Base-by-base conservation (phyloP, 2,797 vertebrate species). In the Philypnodon macrostomus region DNA sequence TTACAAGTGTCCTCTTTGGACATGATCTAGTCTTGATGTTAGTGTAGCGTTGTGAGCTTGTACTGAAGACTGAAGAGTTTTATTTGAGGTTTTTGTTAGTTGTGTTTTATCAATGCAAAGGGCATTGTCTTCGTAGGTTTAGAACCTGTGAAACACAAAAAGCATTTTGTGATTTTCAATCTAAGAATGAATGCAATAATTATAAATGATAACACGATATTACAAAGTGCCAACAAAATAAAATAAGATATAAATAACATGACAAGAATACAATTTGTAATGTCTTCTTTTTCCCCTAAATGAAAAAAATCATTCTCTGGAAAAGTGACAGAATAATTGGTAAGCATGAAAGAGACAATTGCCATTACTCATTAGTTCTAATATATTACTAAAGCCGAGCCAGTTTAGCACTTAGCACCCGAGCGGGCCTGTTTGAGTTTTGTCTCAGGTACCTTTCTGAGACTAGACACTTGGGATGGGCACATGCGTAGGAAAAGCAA, bases 351-450 rank as follows among this genome's bases (percentile, higher is more conserved):
- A n/a, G n/a, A n/a, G n/a, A n/a, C n/a, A 90, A 85, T 92, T 94
- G 93, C 92, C 94, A 92, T 83, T 87, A 80, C 79, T 70, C 83
- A 91, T 94, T 94, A 95, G 77, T 93, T 93, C 88, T 89, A 88
- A 84, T 79, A 85, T 79, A 84, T 85, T 73, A 88, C 79, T n/a
- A n/a, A 85, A 88, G 79, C 30, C 64, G 61, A 83, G 88, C 82
- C 73, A 12, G 15, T 18, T 27, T 79, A 45, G 54, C 79, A 85
- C 77, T 54, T 32, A 54, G 87, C 93, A 94, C 93, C 94, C 94
- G 94, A 91, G 88, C 86, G 75, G 77, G 59, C 64, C 66, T 35
- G 5, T 51, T 40, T 16, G 44, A 37, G 63, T 75, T 77, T 13
- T 49, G 67, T n/a, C n/a, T n/a, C n/a, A n/a, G n/a, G n/a, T n/a